Percentiles rank a stretch among this genome's conserved stretches.
These are phyloP conservation scores for Drosophila baimaii DNA, from an alignment of 1,140 invertebrate species.

Conservation along the genomic window DNA sequence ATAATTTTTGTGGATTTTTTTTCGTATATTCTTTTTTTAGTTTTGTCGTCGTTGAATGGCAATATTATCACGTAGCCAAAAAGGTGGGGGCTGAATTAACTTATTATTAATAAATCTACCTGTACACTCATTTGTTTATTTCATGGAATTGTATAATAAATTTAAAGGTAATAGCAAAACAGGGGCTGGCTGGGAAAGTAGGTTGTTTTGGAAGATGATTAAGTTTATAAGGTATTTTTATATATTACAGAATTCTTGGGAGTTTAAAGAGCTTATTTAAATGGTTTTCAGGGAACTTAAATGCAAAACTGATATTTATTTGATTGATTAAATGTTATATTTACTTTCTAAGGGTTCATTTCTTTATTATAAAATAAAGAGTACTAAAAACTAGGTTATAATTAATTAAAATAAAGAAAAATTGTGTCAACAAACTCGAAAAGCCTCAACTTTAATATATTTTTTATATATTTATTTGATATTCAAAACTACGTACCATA, in stretches of 20 bases:
- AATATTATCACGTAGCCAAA: conserved; percentile 74
- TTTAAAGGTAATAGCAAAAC: conserved; percentile 17
- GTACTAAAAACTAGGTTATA: too few relatives aligned
- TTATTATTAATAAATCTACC: conserved; percentile 36
- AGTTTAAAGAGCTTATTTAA: too few relatives aligned
- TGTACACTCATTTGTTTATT: conserved; percentile 19
- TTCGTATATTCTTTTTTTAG: conserved; percentile 23
- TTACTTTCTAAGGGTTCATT: too few relatives aligned
- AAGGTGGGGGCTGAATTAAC: conserved; percentile 32
- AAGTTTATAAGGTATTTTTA: background rate
- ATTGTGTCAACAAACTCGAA: too few relatives aligned
- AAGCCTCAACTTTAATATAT: too few relatives aligned
- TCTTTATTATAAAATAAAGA: too few relatives aligned
- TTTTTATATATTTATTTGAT: too few relatives aligned
- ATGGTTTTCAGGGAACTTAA: too few relatives aligned
- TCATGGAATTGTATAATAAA: conserved; percentile 19
- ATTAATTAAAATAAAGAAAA: too few relatives aligned
- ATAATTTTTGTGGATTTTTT: conserved; percentile 10
- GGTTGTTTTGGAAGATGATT: background rate
- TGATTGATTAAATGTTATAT: too few relatives aligned
- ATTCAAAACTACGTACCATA: too few relatives aligned
- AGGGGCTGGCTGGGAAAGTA: background rate
- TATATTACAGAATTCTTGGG: background rate
- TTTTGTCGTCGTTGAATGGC: conserved; percentile 56
- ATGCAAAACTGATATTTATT: too few relatives aligned